These are phyloP conservation scores for Propithecus coquereli DNA, from an alignment of 2,113 vertebrate genomes.

Conservation along the genomic window DNA sequence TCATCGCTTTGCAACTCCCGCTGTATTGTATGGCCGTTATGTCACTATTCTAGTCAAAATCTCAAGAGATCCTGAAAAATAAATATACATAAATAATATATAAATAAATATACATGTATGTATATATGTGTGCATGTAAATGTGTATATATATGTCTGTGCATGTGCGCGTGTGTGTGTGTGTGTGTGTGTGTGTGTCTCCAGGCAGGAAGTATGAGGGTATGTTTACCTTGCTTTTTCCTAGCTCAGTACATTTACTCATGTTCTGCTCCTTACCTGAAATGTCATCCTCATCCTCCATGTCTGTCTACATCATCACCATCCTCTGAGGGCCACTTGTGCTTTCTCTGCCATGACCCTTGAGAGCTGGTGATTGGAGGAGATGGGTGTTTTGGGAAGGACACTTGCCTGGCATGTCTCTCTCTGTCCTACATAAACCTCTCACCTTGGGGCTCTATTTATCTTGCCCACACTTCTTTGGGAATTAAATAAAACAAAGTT, in stretches of 20 bases:
- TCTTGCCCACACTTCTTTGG: neutral
- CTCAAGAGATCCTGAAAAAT: neutral
- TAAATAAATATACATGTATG: neutral
- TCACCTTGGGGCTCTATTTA: neutral
- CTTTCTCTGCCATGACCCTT: neutral
- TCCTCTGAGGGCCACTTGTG: neutral
- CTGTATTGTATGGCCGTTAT: neutral
- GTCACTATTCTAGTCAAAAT: neutral
- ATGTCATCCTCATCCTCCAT: neutral
- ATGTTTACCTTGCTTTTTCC: neutral
- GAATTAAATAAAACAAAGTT: constrained; percentile 16
- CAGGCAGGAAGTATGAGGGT: neutral
- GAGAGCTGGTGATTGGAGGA: neutral
- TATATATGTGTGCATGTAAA: neutral
- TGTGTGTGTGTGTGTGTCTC: neutral
- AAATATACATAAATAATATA: neutral
- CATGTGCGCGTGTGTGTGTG: too few relatives aligned
- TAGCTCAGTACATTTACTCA: neutral
- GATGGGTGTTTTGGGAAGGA: neutral
- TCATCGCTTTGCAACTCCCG: neutral
- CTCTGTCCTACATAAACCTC: neutral
- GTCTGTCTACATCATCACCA: neutral
- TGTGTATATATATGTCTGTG: neutral
- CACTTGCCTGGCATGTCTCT: neutral
- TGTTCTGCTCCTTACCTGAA: neutral